Conservation (phyloP, 1,140 invertebrate genomes). For the Pomacea maculata region DNA sequence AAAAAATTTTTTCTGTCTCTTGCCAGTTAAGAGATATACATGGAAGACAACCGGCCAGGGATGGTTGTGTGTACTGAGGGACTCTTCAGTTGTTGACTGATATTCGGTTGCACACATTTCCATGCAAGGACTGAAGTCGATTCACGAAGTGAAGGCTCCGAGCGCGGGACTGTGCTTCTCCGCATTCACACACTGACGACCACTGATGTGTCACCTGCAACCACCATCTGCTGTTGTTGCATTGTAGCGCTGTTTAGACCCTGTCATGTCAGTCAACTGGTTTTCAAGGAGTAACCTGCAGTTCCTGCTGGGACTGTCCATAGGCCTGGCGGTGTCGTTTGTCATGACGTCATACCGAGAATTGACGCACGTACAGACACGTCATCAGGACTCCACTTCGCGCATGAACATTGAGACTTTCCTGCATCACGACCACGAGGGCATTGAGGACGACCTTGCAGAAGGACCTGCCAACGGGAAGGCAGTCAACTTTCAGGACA, state of each 20-base stretch:
- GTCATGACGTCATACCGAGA: constrained; percentile 5
- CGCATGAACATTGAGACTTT: not conserved
- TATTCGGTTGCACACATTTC: not conserved
- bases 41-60: too few relatives aligned
- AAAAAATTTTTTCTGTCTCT: too few relatives aligned
- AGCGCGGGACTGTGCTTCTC: not conserved
- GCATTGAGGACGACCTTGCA: not conserved
- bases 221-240: not conserved
- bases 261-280: not conserved
- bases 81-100: not conserved
- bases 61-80: too few relatives aligned
- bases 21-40: too few relatives aligned
- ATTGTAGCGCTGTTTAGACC: not conserved
- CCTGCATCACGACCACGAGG: not conserved
- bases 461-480: not conserved
- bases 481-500: not conserved
- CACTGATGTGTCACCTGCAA: not conserved
- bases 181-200: not conserved
- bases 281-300: not conserved
- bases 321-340: not conserved
- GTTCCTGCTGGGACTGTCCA: not conserved
- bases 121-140: not conserved
- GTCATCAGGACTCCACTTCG: not conserved
- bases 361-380: not conserved
- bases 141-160: not conserved